Base-by-base conservation (phyloP, 2,797 vertebrate genomes). In the Melanogrammus aeglefinus region DNA sequence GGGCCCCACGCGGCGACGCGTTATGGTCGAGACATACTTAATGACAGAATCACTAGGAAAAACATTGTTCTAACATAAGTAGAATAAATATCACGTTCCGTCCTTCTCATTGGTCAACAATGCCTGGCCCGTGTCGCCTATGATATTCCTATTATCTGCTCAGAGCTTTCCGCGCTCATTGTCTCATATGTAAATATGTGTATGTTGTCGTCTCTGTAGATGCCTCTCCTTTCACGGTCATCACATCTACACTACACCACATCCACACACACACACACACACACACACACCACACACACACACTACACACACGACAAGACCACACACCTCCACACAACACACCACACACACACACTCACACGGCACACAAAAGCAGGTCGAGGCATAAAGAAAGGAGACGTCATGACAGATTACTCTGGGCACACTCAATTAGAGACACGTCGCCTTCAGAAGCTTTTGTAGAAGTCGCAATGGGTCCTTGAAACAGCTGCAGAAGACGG, bases 201-300 rank as follows among this genome's bases (percentile, higher is more conserved):
- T 70, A 73, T 44, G 71, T 14, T 33, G 75, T 76, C 78, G 81
- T n/a, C n/a, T 73, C 78, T 82, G 85, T 77, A 81, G 79, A 88
- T 86, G 77, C 72, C 81, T 72, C 69, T n/a, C 41, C 57, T 75
- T 90, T 90, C 81, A 86, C 41, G 84, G 82, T 91, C 86, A 91
- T n/a, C n/a, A n/a, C n/a, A n/a, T n/a, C n/a, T n/a, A n/a, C n/a
- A n/a, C n/a, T n/a, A n/a, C n/a, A n/a, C n/a, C n/a, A 70, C 66
- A 70, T 14, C 1, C 47, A 86, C 85, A 89, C 78, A 83, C 77
- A 84, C 80, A 83, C 84, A 80, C 69, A 29, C 69, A 31, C 75
- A 77, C 71, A 85, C 70, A 71, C 51, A 77, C 76, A 66, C 69
- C 51, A 77, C 75, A 71, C 47, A 51, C 41, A 76, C n/a, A n/a